Conservation (phyloP, 2,113 vertebrate species). For the Chamaetylas fuelleborni region DNA sequence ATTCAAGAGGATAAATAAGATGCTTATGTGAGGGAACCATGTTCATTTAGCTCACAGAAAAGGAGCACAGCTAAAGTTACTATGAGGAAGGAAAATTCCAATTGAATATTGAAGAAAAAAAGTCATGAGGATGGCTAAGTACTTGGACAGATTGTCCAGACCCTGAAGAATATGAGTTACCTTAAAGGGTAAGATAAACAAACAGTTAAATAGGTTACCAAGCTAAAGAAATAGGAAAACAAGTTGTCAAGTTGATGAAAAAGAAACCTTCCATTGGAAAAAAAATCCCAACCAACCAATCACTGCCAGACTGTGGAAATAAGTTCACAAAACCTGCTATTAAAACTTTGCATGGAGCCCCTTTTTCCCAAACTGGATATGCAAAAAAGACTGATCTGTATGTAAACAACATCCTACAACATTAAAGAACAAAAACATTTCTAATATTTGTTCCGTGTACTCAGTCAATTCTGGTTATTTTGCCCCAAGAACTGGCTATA, state of each 20-base stretch:
- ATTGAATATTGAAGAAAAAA: background rate
- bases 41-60: background rate
- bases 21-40: rapidly evolving
- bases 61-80: background rate
- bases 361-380: background rate
- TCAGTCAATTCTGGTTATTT: background rate
- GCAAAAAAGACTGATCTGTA: background rate
- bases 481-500: background rate
- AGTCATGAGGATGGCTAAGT: background rate
- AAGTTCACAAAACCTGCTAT: background rate
- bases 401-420: background rate
- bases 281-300: background rate
- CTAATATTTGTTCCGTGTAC: background rate
- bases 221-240: background rate
- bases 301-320: background rate
- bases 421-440: background rate
- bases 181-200: background rate
- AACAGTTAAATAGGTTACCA: background rate
- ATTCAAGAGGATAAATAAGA: background rate
- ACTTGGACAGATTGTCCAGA: background rate
- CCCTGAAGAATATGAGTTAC: background rate
- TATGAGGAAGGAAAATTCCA: background rate
- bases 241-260: background rate
- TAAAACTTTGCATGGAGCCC: background rate
- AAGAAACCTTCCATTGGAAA: background rate